Evolutionary conservation across 2,888 invertebrate genomes (phyloP).

Genomic region (Cerceris ruficornis): DNA sequence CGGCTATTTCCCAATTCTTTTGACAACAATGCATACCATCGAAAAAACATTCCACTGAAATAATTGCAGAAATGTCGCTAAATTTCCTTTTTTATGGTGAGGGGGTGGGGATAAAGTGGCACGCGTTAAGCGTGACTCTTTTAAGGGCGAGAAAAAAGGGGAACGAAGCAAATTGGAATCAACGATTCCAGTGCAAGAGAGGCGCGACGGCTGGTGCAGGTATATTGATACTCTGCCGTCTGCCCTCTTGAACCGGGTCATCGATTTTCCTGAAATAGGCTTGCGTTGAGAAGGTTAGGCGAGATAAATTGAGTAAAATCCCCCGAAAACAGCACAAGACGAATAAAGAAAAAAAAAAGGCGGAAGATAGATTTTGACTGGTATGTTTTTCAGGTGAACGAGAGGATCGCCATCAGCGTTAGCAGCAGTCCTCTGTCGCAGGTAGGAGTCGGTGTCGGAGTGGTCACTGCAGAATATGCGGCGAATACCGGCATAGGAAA

Average conservation of each 20-base stretch:
- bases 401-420: slow-evolving; percentile 79
- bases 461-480: slow-evolving; percentile 68
- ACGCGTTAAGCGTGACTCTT: background rate
- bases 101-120: no score
- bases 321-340: slow-evolving; percentile 11
- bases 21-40: no score
- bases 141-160: slow-evolving; percentile 2
- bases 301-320: slow-evolving; percentile 56
- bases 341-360: slow-evolving; percentile 4
- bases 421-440: slow-evolving; percentile 79
- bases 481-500: slow-evolving; percentile 68
- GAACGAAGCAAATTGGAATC: slow-evolving; percentile 1
- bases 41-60: no score
- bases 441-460: slow-evolving; percentile 73
- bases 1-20: no score
- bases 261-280: slow-evolving; percentile 69
- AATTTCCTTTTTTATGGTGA: no score
- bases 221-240: slow-evolving; percentile 54
- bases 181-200: slow-evolving; percentile 40
- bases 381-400: slow-evolving; percentile 76
- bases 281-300: slow-evolving; percentile 49
- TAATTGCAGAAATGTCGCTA: no score
- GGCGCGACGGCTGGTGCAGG: slow-evolving; percentile 42
- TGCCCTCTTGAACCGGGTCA: slow-evolving; percentile 65
- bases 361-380: slow-evolving; percentile 15